Evolutionary conservation across 2,113 vertebrate genomes (phyloP), one percentile per base, ranked within the genome.

Genomic region (Lontra canadensis): DNA sequence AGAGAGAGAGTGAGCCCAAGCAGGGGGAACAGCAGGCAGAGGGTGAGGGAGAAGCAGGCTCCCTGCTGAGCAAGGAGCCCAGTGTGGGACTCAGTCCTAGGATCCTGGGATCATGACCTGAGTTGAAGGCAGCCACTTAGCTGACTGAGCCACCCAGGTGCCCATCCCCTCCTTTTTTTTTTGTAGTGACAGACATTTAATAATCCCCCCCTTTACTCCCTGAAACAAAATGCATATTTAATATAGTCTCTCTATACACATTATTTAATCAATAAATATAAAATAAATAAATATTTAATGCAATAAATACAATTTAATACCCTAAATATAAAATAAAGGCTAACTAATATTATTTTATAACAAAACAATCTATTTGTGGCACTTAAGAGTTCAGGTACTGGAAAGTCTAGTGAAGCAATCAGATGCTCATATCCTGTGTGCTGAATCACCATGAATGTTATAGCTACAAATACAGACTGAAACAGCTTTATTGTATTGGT

Each of bases 171-270:
- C 59, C 23, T 26, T 59, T 59, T 25, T 25, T 59, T 57, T 57
- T 21, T 29, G 13, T 29, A 29, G 15, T 63, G 73, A 71, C 10
- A 96, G 82, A n/a, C 11, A n/a, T 76, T 69, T 78, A 91, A 31
- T 65, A 61, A 78, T 82, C 55, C 18, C 26, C 69, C 31, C 49
- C 6, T 94, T 74, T 76, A 67, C 3, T 74, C 20, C 47, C 11
- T 90, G 36, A 84, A 90, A 61, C 87, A 92, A 93, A 93, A 39
- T 71, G 59, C 63, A 36, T 20, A 81, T 63, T 97, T 61, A 69
- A 21, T 63, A 31, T 74, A n/a, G n/a, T 94, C 88, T 88, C 74
- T 39, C 31, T 42, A 26, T 4, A 49, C 7, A 73, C 0, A 20
- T 74, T 85, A 25, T 96, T 88, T 65, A 76, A 52, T 86, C 55